Conservation (phyloP, 1,140 invertebrate genomes). For the Arctopsyche grandis region DNA sequence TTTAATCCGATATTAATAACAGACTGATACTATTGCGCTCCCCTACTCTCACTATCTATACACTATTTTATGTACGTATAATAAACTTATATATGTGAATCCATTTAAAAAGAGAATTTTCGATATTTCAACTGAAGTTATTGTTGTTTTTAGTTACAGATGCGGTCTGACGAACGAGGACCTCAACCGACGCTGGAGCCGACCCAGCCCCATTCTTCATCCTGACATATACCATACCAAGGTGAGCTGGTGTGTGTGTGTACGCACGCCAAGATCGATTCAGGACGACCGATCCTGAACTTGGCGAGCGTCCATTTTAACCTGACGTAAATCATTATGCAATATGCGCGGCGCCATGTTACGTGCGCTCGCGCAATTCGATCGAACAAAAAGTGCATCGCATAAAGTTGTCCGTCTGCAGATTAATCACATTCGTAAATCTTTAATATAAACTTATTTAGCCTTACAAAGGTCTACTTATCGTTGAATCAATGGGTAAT, state of each 20-base stretch:
- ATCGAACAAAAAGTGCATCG: too few species aligned
- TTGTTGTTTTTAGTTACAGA: conserved; percentile 73
- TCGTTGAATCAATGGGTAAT: too few species aligned
- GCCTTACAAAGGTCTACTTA: too few species aligned
- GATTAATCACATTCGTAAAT: too few species aligned
- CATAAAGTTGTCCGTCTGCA: too few species aligned
- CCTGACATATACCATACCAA: conserved; percentile 87
- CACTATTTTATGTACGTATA: too few species aligned
- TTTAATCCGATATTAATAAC: too few species aligned
- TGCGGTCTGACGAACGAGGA: conserved; percentile 85
- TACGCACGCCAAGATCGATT: neutral
- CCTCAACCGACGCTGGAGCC: conserved; percentile 82
- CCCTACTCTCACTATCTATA: too few species aligned
- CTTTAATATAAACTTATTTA: too few species aligned
- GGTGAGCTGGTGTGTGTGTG: conserved; percentile 60
- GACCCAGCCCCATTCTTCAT: conserved; percentile 78
- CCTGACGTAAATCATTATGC: conserved; percentile 23
- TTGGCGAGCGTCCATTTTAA: neutral
- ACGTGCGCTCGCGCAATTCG: neutral
- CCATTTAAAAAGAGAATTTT: too few species aligned
- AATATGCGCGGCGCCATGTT: conserved; percentile 2
- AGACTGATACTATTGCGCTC: too few species aligned
- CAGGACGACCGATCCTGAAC: neutral
- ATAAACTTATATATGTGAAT: too few species aligned
- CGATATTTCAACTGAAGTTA: neutral